Evolutionary conservation across 2,888 invertebrate species (phyloP).

Genomic region (Thalpophila matura): DNA sequence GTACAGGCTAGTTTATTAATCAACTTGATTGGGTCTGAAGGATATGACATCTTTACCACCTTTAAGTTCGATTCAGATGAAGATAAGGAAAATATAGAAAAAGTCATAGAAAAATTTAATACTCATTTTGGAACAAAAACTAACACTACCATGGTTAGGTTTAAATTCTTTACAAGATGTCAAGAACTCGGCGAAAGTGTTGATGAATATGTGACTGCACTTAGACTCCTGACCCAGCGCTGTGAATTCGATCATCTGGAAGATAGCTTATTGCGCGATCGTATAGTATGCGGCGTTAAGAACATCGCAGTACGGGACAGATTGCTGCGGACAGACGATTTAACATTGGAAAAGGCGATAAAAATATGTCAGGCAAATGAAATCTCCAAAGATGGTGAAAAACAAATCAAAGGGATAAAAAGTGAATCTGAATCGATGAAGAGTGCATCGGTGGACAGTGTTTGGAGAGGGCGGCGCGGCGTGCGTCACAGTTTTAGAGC

Average conservation of each 20-base stretch:
- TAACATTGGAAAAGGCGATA: neutral
- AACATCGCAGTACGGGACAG: neutral
- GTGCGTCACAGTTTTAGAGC: too few species aligned
- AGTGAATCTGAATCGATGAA: too few species aligned
- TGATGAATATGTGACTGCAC: too few species aligned
- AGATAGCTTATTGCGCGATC: neutral
- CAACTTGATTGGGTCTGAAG: constrained; percentile 6
- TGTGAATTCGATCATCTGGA: neutral
- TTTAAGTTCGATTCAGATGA: constrained; percentile 1
- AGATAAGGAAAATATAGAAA: constrained; percentile 4
- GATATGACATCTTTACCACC: constrained; percentile 5
- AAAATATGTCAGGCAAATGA: neutral
- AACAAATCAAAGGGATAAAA: too few species aligned
- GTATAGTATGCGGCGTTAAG: neutral
- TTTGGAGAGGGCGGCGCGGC: too few species aligned
- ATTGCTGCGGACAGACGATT: neutral
- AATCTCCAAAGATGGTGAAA: too few species aligned
- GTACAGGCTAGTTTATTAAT: constrained; percentile 13
- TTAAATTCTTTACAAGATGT: too few species aligned
- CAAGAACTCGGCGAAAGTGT: too few species aligned
- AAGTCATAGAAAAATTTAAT: neutral
- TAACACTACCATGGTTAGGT: too few species aligned
- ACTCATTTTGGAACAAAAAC: too few species aligned
- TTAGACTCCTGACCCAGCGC: too few species aligned
- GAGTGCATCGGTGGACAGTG: too few species aligned